These are phyloP conservation scores for Hydropsyche betteni DNA, from an alignment of 2,888 invertebrate species.

Conservation along the genomic window DNA sequence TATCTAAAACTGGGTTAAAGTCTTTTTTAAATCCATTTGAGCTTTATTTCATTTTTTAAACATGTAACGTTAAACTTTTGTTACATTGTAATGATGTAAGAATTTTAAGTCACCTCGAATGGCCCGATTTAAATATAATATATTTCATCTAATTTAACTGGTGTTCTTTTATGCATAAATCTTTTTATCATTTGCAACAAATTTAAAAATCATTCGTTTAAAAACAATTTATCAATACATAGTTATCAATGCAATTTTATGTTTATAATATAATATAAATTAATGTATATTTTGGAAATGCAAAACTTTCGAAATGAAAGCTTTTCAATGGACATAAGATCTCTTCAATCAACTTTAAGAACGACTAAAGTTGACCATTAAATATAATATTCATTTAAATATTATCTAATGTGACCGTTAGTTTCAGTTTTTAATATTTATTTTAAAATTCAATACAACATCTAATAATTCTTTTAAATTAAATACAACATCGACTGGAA, in stretches of 20 bases:
- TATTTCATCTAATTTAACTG: slow-evolving; percentile 45
- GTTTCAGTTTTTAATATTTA: too few species aligned
- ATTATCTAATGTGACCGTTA: too few species aligned
- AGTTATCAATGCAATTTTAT: neutral
- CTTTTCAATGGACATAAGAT: slow-evolving; percentile 23
- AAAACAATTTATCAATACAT: slow-evolving; percentile 24
- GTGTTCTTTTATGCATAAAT: slow-evolving; percentile 46
- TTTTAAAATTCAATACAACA: slow-evolving; percentile 27
- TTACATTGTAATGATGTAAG: slow-evolving; percentile 52
- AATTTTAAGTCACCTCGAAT: slow-evolving; percentile 65
- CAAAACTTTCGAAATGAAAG: slow-evolving; percentile 12
- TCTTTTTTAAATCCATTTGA: slow-evolving; percentile 49
- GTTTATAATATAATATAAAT: too few species aligned
- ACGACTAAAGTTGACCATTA: slow-evolving; percentile 16
- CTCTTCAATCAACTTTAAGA: slow-evolving; percentile 9
- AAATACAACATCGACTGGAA: slow-evolving; percentile 42
- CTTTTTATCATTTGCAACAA: slow-evolving; percentile 42
- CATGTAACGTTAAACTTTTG: slow-evolving; percentile 9
- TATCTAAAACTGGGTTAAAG: slow-evolving; percentile 34
- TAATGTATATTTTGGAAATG: slow-evolving; percentile 7
- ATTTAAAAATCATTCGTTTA: slow-evolving; percentile 35
- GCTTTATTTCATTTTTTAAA: slow-evolving; percentile 44
- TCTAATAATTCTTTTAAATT: slow-evolving; percentile 18
- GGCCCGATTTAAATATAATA: slow-evolving; percentile 59
- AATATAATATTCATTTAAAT: neutral